phyloP scores from a whole-genome alignment of 2,113 vertebrate genomes.

The Mobula birostris region DNA sequence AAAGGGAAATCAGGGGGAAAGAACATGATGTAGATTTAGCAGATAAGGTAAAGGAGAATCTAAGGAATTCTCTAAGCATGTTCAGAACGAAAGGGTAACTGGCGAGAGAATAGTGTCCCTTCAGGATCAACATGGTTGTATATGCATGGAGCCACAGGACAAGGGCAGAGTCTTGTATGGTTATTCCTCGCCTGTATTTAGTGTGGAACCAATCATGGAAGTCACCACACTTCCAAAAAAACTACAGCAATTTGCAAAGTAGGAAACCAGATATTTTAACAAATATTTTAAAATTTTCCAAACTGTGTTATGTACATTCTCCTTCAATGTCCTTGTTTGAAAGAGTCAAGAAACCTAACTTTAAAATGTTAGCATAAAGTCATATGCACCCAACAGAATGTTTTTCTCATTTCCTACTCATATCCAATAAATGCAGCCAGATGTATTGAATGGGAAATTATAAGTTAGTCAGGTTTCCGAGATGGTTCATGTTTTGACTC shows the following conservation, averaged over 20 bases:
- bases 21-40: no score
- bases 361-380: not conserved
- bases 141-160: no score
- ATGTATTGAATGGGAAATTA: conserved; percentile 6
- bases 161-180: no score
- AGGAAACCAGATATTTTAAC: not conserved
- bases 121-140: no score
- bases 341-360: not conserved
- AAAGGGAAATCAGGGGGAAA: no score
- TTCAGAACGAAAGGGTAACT: no score
- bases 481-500: not conserved
- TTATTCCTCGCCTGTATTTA: no score
- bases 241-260: not conserved
- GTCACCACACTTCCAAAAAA: not conserved
- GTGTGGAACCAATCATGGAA: no score
- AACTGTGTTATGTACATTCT: not conserved
- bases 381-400: not conserved
- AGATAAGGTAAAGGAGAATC: no score
- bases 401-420: not conserved
- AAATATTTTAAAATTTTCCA: not conserved
- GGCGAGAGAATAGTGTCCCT: no score
- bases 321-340: not conserved
- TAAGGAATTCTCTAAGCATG: no score
- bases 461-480: not conserved
- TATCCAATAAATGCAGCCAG: conserved; percentile 23